Evolutionary conservation across 2,888 invertebrate species (phyloP).

Genomic region (Gisinianus flammeolus): DNA sequence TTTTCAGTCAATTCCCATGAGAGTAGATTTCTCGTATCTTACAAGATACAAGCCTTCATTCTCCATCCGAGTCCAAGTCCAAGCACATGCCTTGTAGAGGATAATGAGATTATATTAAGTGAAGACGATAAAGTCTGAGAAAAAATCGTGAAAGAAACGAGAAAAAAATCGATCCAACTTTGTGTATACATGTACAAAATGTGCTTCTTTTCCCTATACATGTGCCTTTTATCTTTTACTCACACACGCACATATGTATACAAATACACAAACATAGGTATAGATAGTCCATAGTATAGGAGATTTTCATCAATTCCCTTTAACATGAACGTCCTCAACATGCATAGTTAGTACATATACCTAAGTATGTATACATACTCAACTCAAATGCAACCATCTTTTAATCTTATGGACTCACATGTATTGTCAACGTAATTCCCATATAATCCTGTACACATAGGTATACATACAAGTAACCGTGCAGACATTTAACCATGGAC

Average conservation of each 20-base stretch:
- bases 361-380: neutral
- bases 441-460: neutral
- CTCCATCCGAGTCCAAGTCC: slow-evolving; percentile 21
- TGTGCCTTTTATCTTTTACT: slow-evolving; percentile 1
- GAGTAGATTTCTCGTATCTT: neutral
- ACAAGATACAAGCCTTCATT: neutral
- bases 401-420: neutral
- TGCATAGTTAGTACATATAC: neutral
- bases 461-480: neutral
- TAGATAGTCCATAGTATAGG: neutral
- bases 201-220: neutral
- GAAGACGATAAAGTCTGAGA: slow-evolving; percentile 41
- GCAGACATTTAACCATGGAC: neutral
- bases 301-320: slow-evolving; percentile 19
- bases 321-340: too few relatives aligned
- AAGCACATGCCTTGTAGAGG: slow-evolving; percentile 42
- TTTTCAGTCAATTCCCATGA: slow-evolving; percentile 35
- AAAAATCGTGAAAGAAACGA: slow-evolving; percentile 41
- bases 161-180: slow-evolving; percentile 41
- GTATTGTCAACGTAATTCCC: neutral
- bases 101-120: slow-evolving; percentile 47
- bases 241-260: too few relatives aligned
- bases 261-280: too few relatives aligned
- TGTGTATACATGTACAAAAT: neutral
- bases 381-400: neutral